Evolutionary conservation across 2,113 vertebrate genomes (phyloP), one percentile per base, ranked within the genome.

Genomic region (Cryptotis parvus): DNA sequence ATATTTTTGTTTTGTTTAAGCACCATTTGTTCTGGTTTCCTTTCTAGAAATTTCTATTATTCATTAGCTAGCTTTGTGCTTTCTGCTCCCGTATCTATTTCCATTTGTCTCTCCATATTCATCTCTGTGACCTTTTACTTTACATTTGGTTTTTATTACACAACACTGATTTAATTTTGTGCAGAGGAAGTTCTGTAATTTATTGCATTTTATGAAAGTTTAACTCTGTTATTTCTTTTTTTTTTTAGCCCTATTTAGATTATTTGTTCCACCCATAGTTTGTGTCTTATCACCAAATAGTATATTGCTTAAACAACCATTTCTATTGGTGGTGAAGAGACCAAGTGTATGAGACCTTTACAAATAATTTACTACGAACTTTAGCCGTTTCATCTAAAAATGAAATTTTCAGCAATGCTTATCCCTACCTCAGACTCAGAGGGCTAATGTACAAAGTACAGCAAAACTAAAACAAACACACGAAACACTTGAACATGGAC

Each of bases 91-190:
- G 1, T 3, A 39, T 33, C 24, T 80, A 14, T 65, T 77, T 70
- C 74, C 29, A 61, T 70, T 33, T 49, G 41, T 87, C 15, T 89
- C 6, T 81, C 55, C 29, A 22, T 79, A 69, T 49, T 87, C 33
- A 72, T 55, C 69, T 37, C 27, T n/a, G 0, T 41, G 66, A 93
- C 63, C 91, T 94, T 94, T 84, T 49, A 15, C 10, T 91, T 82
- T 61, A 63, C 61, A 68, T 75, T 76, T 39, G n/a, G 33, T 35
- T 82, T 90, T 91, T 68, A 85, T 72, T 85, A 70, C 27, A 87
- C 41, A 63, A 41, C n/a, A 9, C 75, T 76, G 58, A 89, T 92
- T 93, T 94, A 72, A 91, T 90, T 87, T 76, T 89, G 66, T 78
- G 33, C 35, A 65, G 9, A 29, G 3, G 29, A 55, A 72, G 41